Percentiles rank a stretch among this genome's conserved stretches.
phyloP scores from a whole-genome alignment of 2,797 vertebrate genomes.

The Brotula barbata region DNA sequence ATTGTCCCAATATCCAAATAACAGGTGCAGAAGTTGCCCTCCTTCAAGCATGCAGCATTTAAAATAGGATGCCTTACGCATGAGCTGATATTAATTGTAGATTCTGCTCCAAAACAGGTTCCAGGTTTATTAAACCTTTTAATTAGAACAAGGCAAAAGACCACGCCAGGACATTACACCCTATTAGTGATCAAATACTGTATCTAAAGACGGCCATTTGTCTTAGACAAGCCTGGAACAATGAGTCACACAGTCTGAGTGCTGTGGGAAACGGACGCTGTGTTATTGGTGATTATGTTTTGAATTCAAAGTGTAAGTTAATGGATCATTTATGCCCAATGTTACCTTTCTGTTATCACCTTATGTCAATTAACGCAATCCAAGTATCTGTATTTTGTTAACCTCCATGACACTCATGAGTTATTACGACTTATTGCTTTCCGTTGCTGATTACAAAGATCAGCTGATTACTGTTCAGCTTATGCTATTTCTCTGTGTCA shows the following conservation, averaged over 20 bases:
- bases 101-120: conserved; percentile 37
- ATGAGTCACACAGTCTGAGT: conserved; percentile 19
- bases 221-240: conserved; percentile 20
- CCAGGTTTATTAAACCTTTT: conserved; percentile 46
- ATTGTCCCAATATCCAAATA: conserved; percentile 19
- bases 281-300: conserved; percentile 26
- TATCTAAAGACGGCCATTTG: conserved; percentile 18
- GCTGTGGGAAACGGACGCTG: conserved; percentile 14
- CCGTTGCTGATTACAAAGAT: no score
- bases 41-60: conserved; percentile 33
- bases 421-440: no score
- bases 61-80: conserved; percentile 44
- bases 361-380: conserved; percentile 14
- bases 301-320: conserved; percentile 17
- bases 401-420: no score
- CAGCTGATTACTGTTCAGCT: conserved; percentile 31
- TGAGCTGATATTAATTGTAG: conserved; percentile 30
- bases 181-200: conserved; percentile 47
- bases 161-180: conserved; percentile 35
- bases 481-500: conserved; percentile 52
- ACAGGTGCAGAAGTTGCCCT: conserved; percentile 27
- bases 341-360: conserved; percentile 28
- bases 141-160: conserved; percentile 40
- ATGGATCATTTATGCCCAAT: conserved; percentile 31
- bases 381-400: conserved; percentile 12